Evolutionary conservation across 1,140 invertebrate genomes (phyloP), one percentile per base, ranked within the genome.

Genomic region (Pseudomyrmex dendroicus): DNA sequence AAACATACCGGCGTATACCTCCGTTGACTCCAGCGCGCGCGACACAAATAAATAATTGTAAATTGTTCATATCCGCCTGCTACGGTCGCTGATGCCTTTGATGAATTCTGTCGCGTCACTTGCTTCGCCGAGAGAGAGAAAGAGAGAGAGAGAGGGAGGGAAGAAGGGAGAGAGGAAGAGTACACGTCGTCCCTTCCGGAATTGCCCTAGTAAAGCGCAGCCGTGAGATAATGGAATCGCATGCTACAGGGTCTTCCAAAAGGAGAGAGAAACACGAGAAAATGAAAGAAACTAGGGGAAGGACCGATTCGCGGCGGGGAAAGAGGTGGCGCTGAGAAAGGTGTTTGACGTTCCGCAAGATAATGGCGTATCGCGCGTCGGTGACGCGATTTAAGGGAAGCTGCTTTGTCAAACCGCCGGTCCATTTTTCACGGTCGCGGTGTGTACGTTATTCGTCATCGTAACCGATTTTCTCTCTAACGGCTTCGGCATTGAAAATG

Each of bases 61-160:
- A 80, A 82, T 50, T 61, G 54, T 64, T 84, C 64, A 70, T 84
- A 80, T 82, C 63, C 57, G 59, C 46, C 17, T 17, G 50, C 12
- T 20, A 63, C 25, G 20, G 50, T n/a, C 59, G 64, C 50, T 54
- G 63, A 84, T 78, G 63, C 15, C 7, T 56, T 56, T 56, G 76
- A 82, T 84, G 76, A 84, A 84, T 84, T 84, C 57, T 62, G 61
- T 84, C 83, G 64, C 46, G 52, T 56, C 59, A 83, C 82, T 76
- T 72, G 63, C 25, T 48, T 62, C 67, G 22, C 5, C 35, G 35
- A 35, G 5, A 35, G 35, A 35, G 0, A 35, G 35, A 25, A 2
- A 25, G 25, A 25, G 25, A 25, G 5, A 35, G 5, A 35, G 5
- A 7, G 35, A 35, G 5, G 35, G 35, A 35, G 35, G 35, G 35